Evolutionary conservation across 1,140 invertebrate genomes (phyloP).

Genomic region (Globodera rostochiensis): DNA sequence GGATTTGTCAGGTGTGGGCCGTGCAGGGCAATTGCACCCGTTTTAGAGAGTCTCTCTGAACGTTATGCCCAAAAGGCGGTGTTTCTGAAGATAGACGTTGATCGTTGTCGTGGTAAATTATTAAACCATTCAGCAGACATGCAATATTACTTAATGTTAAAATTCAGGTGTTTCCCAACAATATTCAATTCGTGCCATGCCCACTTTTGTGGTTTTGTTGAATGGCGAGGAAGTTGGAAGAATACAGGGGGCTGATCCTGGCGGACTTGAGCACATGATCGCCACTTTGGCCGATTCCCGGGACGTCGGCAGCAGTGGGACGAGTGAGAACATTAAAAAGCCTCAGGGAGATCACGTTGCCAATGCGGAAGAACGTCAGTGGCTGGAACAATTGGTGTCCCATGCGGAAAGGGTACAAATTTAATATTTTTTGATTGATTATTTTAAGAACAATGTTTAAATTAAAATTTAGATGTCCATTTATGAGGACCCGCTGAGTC

Average conservation of each 20-base stretch:
- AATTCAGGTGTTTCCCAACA: conserved; percentile 41
- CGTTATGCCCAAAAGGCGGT: conserved; percentile 46
- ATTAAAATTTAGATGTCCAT: conserved; percentile 41
- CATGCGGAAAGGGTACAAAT: conserved; percentile 19
- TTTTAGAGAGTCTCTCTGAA: conserved; percentile 47
- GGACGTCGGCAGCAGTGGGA: conserved; percentile 18
- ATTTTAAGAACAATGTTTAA: conserved; percentile 8
- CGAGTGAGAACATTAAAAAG: neutral
- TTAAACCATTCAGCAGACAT: conserved; percentile 8
- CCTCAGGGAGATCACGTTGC: conserved; percentile 35
- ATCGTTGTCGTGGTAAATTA: conserved; percentile 43
- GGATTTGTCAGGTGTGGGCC: conserved; percentile 43
- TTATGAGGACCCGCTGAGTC: conserved; percentile 53
- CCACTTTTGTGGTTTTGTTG: conserved; percentile 51
- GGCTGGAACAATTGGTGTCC: conserved; percentile 35
- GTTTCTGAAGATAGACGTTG: conserved; percentile 55
- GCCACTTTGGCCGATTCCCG: conserved; percentile 4
- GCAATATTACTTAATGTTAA: neutral
- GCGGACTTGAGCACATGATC: conserved; percentile 34
- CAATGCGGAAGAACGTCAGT: conserved; percentile 39
- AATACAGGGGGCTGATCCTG: conserved; percentile 46
- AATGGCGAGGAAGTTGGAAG: conserved; percentile 46
- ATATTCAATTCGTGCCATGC: conserved; percentile 54
- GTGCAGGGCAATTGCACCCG: conserved; percentile 52
- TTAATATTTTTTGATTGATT: neutral